Percentiles rank a stretch among this genome's conserved stretches.
Conservation (phyloP, 2,888 invertebrate species). For the Pandemis heparana region DNA sequence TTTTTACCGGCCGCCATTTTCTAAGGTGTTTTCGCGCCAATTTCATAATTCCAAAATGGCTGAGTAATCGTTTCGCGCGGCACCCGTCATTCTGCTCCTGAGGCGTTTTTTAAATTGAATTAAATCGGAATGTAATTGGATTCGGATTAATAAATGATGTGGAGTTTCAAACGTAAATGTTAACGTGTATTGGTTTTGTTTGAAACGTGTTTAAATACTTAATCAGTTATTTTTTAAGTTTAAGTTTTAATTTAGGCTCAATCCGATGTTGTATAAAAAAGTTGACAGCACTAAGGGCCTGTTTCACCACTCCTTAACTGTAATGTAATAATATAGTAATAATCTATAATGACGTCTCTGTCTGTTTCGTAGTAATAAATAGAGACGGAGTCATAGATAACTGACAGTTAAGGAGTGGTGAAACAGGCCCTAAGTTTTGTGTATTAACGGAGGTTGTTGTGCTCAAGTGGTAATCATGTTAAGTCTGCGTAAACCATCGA, state of each 20-base stretch:
- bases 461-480: not conserved
- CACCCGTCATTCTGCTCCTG: constrained; percentile 12
- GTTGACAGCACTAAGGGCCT: too few species aligned
- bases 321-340: too few species aligned
- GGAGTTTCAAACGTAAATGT: not conserved
- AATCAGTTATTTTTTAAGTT: too few species aligned
- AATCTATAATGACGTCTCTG: too few species aligned
- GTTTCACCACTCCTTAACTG: too few species aligned
- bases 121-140: not conserved
- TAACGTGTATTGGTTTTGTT: not conserved
- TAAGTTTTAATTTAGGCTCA: too few species aligned
- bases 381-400: too few species aligned
- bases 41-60: constrained; percentile 37
- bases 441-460: not conserved
- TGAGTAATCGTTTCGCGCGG: constrained; percentile 16
- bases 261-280: too few species aligned
- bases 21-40: constrained; percentile 31
- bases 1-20: constrained; percentile 36
- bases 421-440: too few species aligned
- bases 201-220: not conserved
- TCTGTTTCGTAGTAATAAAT: too few species aligned
- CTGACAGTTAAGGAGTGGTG: too few species aligned
- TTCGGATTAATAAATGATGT: not conserved
- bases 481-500: not conserved
- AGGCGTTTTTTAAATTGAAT: constrained; percentile 10